These are phyloP conservation scores for Scatophagus argus DNA, from an alignment of 2,113 vertebrate genomes.

Conservation along the genomic window DNA sequence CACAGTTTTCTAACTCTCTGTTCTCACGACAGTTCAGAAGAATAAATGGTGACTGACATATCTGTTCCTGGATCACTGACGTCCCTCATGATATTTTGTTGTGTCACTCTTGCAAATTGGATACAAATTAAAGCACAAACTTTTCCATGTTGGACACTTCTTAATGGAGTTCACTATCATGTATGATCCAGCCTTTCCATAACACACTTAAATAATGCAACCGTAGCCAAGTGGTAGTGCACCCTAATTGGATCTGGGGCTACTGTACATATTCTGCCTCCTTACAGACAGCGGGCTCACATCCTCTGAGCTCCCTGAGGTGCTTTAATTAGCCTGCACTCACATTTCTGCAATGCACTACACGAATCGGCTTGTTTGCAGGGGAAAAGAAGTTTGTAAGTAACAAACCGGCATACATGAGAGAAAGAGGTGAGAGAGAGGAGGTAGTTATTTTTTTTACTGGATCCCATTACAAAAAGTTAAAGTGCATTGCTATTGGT, in stretches of 20 bases:
- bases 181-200: slow-evolving; percentile 32
- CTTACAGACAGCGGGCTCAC: slow-evolving; percentile 29
- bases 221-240: slow-evolving; percentile 36
- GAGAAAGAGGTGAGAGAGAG: too few relatives aligned
- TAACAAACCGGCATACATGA: slow-evolving; percentile 18
- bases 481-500: slow-evolving; percentile 2
- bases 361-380: slow-evolving; percentile 40
- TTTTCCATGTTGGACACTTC: slow-evolving; percentile 24
- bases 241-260: slow-evolving; percentile 64
- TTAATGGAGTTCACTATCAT: slow-evolving; percentile 19
- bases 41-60: background rate
- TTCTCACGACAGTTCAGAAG: background rate
- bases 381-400: slow-evolving; percentile 40
- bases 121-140: slow-evolving; percentile 15
- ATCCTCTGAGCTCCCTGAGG: slow-evolving; percentile 47
- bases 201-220: slow-evolving; percentile 70
- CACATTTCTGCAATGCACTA: slow-evolving; percentile 26
- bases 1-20: background rate
- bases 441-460: background rate
- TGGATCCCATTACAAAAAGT: slow-evolving; percentile 19
- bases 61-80: background rate
- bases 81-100: background rate
- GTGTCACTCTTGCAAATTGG: background rate
- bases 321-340: slow-evolving; percentile 48
- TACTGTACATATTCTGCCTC: slow-evolving; percentile 46